Evolutionary conservation across 2,888 invertebrate species (phyloP).

Genomic region (Sthenelais limicola): DNA sequence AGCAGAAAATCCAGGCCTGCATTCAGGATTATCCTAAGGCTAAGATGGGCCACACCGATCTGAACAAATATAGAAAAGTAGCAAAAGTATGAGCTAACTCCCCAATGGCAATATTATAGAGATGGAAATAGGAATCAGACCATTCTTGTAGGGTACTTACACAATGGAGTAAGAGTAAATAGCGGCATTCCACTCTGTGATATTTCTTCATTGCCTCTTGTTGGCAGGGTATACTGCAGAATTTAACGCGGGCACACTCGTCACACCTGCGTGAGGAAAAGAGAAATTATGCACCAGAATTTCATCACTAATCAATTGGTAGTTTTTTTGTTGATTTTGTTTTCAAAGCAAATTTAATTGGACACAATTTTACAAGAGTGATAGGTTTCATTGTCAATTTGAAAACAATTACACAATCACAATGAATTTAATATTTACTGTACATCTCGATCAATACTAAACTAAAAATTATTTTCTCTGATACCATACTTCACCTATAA

Average conservation of each 20-base stretch:
- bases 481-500: too few relatives aligned
- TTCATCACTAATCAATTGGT: too few relatives aligned
- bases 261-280: slow-evolving; percentile 51
- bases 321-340: too few relatives aligned
- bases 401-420: not conserved
- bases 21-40: slow-evolving; percentile 60
- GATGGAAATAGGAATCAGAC: not conserved
- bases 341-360: too few relatives aligned
- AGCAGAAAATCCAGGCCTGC: slow-evolving; percentile 57
- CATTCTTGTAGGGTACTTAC: slow-evolving; percentile 53
- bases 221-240: slow-evolving; percentile 60
- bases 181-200: slow-evolving; percentile 64
- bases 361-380: too few relatives aligned
- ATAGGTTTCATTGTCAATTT: not conserved
- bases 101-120: not conserved
- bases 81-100: not conserved
- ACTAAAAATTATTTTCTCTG: too few relatives aligned
- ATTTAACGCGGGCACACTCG: slow-evolving; percentile 59
- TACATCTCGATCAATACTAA: not conserved
- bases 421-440: not conserved
- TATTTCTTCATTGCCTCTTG: slow-evolving; percentile 58
- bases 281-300: not conserved
- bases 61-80: slow-evolving; percentile 47
- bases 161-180: slow-evolving; percentile 62
- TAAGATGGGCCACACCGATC: slow-evolving; percentile 70